Conservation (phyloP, 2,113 vertebrate genomes). For the Dolichallabes microphthalmus region DNA sequence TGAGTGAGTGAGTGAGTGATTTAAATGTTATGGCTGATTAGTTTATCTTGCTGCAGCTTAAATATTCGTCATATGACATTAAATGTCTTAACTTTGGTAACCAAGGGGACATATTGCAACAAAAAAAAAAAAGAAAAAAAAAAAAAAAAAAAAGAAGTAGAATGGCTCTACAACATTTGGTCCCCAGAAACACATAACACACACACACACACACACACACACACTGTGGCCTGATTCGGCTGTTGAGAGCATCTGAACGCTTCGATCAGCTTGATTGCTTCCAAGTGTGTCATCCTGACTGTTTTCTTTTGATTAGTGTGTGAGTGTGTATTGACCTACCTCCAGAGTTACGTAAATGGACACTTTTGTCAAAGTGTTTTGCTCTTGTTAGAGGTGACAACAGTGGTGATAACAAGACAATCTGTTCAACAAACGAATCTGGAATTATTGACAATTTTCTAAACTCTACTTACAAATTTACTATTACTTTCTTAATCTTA, state of each 20-base stretch:
- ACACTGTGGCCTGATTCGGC: not conserved
- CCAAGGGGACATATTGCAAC: not conserved
- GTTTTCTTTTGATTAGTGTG: constrained; percentile 27
- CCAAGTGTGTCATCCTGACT: constrained; percentile 35
- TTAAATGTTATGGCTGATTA: no score
- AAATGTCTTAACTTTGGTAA: not conserved
- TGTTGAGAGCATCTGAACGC: not conserved
- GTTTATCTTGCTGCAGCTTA: not conserved
- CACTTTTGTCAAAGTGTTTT: not conserved
- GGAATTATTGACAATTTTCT: constrained; percentile 1
- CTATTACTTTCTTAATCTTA: no score
- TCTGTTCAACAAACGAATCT: not conserved
- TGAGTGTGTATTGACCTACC: not conserved
- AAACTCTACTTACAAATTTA: no score
- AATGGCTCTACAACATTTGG: not conserved
- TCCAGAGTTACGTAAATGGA: not conserved
- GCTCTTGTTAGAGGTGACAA: not conserved
- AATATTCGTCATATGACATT: not conserved
- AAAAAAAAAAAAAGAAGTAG: no score
- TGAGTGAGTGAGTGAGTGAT: no score
- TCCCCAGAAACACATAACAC: constrained; percentile 1
- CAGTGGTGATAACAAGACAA: not conserved
- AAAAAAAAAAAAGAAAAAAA: not conserved
- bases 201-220: not conserved
- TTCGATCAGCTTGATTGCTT: constrained; percentile 44